Base-by-base conservation (phyloP, 1,140 invertebrate species). In the Penaeus japonicus region DNA sequence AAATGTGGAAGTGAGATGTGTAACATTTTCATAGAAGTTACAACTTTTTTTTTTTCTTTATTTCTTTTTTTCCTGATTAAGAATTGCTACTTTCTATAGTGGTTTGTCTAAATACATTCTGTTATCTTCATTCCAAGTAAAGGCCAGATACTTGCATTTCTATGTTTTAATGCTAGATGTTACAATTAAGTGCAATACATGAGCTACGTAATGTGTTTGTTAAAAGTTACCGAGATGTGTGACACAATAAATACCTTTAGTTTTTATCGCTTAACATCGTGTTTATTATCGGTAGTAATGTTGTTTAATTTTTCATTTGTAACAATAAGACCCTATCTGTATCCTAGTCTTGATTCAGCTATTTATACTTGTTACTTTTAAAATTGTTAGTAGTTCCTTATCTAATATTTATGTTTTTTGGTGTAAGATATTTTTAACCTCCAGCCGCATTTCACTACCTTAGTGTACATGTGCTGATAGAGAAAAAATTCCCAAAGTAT, bases 281-380 rank as follows among this genome's bases (percentile, higher is more conserved):
- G 47, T 47, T 47, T 47, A 47, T 47, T 47, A 47, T 47, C 15
- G 47, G 47, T 47, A 47, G 47, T 47, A 47, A 47, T 47, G 47
- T 47, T 47, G 70, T 73, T 73, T 73, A 17, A 18, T 32, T 24
- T 27, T 24, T 27, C 15, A 73, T n/a, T 24, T 30, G 35, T 32
- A 73, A 53, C 55, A 59, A 55, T 59, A n/a, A 30, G 35, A 15
- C 55, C 55, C 35, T 75, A 75, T 53, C 78, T 80, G 78, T 80
- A 80, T 80, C 39, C 78, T 80, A 80, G 78, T 80, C 78, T 62
- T 73, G 27, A 30, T 27, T 73, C 70, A 73, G 27, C 27, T 73
- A 73, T 73, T 83, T 39, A 83, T 83, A 32, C 57, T 59, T 83
- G 32, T 83, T 83, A 83, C 59, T 83, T 65, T 83, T 65, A 59